phyloP scores from a whole-genome alignment of 2,113 vertebrate genomes.

The Meles meles region DNA sequence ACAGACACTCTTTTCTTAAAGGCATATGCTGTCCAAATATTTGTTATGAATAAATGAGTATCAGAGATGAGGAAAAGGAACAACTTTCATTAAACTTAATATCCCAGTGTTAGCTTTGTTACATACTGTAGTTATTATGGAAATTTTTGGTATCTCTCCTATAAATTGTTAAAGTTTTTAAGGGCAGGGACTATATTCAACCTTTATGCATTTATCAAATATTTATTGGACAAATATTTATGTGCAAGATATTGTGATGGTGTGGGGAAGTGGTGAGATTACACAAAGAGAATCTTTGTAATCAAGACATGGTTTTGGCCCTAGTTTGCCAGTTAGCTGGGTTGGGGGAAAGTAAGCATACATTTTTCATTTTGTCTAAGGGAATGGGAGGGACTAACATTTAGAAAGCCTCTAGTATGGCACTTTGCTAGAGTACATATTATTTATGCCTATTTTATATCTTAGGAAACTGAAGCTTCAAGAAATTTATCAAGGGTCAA shows the following conservation, averaged over 20 bases:
- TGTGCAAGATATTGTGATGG: background rate
- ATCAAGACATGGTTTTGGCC: background rate
- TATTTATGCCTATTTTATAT: background rate
- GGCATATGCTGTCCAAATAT: background rate
- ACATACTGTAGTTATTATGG: background rate
- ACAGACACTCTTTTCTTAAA: background rate
- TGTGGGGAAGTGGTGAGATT: background rate
- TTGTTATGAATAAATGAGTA: background rate
- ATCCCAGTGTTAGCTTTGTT: background rate
- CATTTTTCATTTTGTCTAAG: background rate
- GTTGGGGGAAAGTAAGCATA: background rate
- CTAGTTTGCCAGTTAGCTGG: background rate
- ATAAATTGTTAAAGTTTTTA: background rate
- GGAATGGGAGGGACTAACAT: background rate
- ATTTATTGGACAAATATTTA: conserved; percentile 12
- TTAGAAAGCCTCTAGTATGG: background rate
- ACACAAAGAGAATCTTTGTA: background rate
- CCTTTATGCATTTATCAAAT: conserved; percentile 13
- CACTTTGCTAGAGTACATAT: background rate
- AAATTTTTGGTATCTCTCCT: background rate
- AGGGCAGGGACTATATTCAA: background rate
- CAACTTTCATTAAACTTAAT: background rate
- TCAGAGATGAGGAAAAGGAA: background rate
- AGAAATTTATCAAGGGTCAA: background rate
- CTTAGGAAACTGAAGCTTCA: background rate